Conservation (phyloP, 2,888 invertebrate genomes). For the Hypena proboscidalis region DNA sequence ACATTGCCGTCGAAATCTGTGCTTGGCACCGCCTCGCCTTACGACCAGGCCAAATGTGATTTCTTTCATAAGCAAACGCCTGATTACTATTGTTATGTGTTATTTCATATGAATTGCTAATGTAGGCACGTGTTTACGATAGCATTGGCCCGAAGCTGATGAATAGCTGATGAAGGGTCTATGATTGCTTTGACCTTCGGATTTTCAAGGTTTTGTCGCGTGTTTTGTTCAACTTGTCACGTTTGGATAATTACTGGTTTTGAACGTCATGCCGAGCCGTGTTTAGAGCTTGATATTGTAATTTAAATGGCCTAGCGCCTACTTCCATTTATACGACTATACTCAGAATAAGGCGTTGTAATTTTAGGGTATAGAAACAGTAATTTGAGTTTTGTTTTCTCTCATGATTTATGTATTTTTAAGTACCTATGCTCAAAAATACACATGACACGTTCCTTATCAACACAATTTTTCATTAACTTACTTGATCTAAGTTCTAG, state of each 20-base stretch:
- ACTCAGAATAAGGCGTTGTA: too few species aligned
- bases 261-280: slow-evolving; percentile 26
- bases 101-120: slow-evolving; percentile 82
- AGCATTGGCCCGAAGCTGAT: slow-evolving; percentile 63
- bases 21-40: slow-evolving; percentile 80
- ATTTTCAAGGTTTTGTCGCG: slow-evolving; percentile 54
- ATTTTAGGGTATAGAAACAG: too few species aligned
- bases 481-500: too few species aligned
- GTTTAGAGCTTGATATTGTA: slow-evolving; percentile 21
- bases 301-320: slow-evolving; percentile 12
- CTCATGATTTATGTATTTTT: too few species aligned
- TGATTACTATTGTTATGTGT: slow-evolving; percentile 82
- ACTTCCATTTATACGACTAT: neutral
- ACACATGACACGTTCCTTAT: too few species aligned
- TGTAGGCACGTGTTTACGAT: slow-evolving; percentile 59
- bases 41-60: slow-evolving; percentile 73
- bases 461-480: too few species aligned
- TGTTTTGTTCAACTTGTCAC: slow-evolving; percentile 32
- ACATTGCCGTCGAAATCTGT: slow-evolving; percentile 84
- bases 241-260: slow-evolving; percentile 44
- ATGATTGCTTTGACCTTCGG: slow-evolving; percentile 58
- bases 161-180: slow-evolving; percentile 63
- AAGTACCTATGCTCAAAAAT: too few species aligned
- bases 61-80: slow-evolving; percentile 72
- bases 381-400: too few species aligned